Base-by-base conservation (phyloP, 2,113 vertebrate species). In the Saguinus imperator region DNA sequence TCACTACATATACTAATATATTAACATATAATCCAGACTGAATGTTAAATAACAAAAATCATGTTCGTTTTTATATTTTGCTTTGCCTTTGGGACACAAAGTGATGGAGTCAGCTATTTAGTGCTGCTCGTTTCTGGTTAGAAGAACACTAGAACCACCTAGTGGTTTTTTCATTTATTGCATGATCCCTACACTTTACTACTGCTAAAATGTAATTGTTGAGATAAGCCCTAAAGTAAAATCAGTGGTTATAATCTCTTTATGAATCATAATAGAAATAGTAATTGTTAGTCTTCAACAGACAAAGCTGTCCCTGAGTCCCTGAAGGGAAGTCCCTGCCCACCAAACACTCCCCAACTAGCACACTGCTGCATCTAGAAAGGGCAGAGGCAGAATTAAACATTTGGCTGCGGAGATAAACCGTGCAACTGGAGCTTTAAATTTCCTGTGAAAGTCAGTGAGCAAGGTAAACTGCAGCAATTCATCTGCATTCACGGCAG, bases 131-230 rank as follows among this genome's bases (percentile, higher is more conserved):
- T 85, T 75, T 73, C 87, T 94, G 95, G 89, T 94, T 84, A 87
- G 98, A 98, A 98, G 99, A 97, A 86, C 98, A 98, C 95, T 97
- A 98, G 98, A 96, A 52, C 98, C 99, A 98, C 96, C 99, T 99
- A 98, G 99, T 98, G 98, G 98, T 97, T 27, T 52, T 97, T 98
- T 96, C 70, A 1, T 75, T 98, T 97, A 98, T 92, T 98, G 96
- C 98, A 98, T 25, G 66, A 25, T 76, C 43, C 35, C 91, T 81
- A 89, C 32, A 21, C 61, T 50, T 68, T 1, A 8, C 58, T 20
- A 50, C 72, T 85, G 91, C 92, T 58, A 48, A 97, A 11, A 0
- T n/a, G 48, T 52, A 35, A 81, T 1, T 6, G 35, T 81, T 35
- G 52, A 61, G 37, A 52, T 61, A 84, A 89, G 40, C 83, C 89